Conservation (phyloP, 2,888 invertebrate species). For the Deroplatys truncata region DNA sequence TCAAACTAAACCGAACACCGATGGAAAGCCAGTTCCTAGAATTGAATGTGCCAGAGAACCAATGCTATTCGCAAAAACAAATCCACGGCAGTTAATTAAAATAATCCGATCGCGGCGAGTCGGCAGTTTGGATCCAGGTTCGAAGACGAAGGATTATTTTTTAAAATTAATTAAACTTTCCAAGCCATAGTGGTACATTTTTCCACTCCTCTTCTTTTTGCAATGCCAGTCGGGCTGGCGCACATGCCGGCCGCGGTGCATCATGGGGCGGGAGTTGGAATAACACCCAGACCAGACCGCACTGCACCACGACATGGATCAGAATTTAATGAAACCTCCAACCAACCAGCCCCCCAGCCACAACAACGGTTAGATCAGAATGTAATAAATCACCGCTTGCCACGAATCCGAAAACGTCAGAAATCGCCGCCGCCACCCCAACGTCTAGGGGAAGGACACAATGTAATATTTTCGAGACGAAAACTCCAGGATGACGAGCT, state of each 20-base stretch:
- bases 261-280: not conserved
- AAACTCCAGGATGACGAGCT: not conserved
- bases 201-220: not conserved
- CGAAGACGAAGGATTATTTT: not conserved
- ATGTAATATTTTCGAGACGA: not conserved
- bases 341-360: not conserved
- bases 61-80: not conserved
- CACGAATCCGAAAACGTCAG: not conserved
- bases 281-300: not conserved
- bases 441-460: not conserved
- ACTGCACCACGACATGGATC: conserved; percentile 7
- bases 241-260: not conserved
- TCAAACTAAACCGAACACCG: not conserved
- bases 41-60: not conserved
- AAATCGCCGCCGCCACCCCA: not conserved
- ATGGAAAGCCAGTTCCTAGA: not conserved
- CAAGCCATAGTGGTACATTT: not conserved
- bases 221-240: not conserved
- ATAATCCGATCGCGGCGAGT: not conserved
- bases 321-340: conserved; percentile 15
- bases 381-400: conserved; percentile 11
- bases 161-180: not conserved
- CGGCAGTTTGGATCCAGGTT: not conserved
- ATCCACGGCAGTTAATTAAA: not conserved
- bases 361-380: conserved; percentile 8